Base-by-base conservation (phyloP, 2,888 invertebrate species). In the Nomada ferruginata region DNA sequence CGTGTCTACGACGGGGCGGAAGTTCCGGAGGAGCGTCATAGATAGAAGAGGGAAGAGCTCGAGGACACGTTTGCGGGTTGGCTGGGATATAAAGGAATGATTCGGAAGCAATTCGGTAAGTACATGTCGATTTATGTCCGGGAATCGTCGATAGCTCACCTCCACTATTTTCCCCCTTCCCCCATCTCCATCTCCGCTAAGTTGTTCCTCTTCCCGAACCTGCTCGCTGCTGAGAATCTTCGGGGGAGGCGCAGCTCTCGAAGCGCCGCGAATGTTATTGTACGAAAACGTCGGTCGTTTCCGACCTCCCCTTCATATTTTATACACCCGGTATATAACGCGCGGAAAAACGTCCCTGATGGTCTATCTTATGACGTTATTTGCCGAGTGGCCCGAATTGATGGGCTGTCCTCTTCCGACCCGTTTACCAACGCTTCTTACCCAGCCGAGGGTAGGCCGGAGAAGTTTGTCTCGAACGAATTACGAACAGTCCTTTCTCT, bases 61-160 rank as follows among this genome's bases (percentile, higher is more conserved):
- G 77, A 76, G 82, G 79, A 78, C 73, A 73, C 79, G 76, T 61
- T 77, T 79, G 86, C 83, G 80, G 80, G 89, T 85, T 26, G 87
- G 86, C 87, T 84, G 85, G 84, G 88, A 89, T 88, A 91, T 91
- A 91, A 90, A 91, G 89, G 89, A 92, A 85, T 91, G 91, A 92
- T 92, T 92, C 91, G 90, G 91, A 93, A 92, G 92, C 92, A 92
- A 93, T 93, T 93, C 90, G 90, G 91, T 92, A 92, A 93, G 92
- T 92, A 93, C 91, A 90, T 86, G 90, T 92, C 92, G 92, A 92
- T 92, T 92, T 92, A 93, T 91, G 91, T 92, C 90, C 90, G 87
- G 83, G 90, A 91, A 91, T 91, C 89, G 90, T 82, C 92, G 90
- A 91, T 92, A 92, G 90, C 89, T 91, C 89, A 91, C 89, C 88